Evolutionary conservation across 2,797 vertebrate species (phyloP).

Genomic region (Pangasius mekongensis): DNA sequence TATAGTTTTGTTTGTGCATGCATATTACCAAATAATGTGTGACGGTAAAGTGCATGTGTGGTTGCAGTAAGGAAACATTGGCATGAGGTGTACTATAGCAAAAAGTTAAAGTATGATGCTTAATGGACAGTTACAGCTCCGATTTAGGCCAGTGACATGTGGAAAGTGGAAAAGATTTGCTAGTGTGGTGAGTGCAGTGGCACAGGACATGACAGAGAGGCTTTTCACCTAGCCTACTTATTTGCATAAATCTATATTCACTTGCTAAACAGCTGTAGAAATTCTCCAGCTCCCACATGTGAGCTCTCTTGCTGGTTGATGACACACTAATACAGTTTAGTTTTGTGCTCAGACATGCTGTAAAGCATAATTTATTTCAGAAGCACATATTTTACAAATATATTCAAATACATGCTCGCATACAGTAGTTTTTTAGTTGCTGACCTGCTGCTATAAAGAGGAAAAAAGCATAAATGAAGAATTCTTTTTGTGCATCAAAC

Average conservation of each 20-base stretch:
- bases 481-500: not conserved
- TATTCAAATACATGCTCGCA: conserved; percentile 47
- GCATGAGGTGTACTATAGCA: not conserved
- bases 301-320: not conserved
- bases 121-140: not conserved
- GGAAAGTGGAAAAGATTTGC: not conserved
- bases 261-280: conserved; percentile 27
- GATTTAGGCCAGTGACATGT: not conserved
- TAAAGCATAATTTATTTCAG: not conserved
- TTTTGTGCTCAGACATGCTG: not conserved
- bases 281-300: conserved; percentile 9
- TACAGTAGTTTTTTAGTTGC: not conserved
- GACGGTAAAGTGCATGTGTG: not conserved
- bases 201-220: not conserved
- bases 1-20: not conserved
- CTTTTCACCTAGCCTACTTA: conserved; percentile 35
- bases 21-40: not conserved
- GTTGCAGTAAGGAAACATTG: not conserved
- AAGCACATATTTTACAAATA: not conserved
- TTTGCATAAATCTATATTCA: conserved; percentile 27
- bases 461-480: not conserved
- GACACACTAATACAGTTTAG: not conserved
- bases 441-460: not conserved
- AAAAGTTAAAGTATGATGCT: not conserved
- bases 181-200: not conserved